Percentiles rank a stretch among this genome's conserved stretches.
phyloP scores from a whole-genome alignment of 1,140 invertebrate species.

The Drosophila sproati region DNA sequence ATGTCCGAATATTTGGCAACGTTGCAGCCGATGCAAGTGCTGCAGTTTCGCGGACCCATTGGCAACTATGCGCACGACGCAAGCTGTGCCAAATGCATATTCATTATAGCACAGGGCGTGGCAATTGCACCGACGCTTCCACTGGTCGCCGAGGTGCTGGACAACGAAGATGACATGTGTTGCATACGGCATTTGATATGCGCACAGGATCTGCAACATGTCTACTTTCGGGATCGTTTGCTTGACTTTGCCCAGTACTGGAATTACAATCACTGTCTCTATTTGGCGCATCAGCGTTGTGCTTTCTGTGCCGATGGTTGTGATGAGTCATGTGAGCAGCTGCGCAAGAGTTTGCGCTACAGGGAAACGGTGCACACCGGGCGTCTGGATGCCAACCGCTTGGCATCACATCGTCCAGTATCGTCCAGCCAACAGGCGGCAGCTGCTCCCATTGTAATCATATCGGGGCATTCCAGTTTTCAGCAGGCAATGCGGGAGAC shows the following conservation, averaged over 20 bases:
- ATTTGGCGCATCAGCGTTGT: slow-evolving; percentile 58
- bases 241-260: slow-evolving; percentile 68
- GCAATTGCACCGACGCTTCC: slow-evolving; percentile 75
- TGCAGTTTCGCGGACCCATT: slow-evolving; percentile 77
- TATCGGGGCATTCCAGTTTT: slow-evolving; percentile 57
- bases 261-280: slow-evolving; percentile 71
- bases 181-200: slow-evolving; percentile 68
- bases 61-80: slow-evolving; percentile 58
- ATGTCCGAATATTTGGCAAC: slow-evolving; percentile 63
- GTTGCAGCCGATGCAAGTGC: slow-evolving; percentile 42
- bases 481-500: slow-evolving; percentile 35
- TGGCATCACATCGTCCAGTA: not conserved
- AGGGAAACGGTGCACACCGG: slow-evolving; percentile 44
- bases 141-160: slow-evolving; percentile 62
- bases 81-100: slow-evolving; percentile 36
- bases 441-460: slow-evolving; percentile 34
- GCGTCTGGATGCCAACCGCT: slow-evolving; percentile 39
- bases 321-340: slow-evolving; percentile 14
- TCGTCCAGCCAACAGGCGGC: not conserved
- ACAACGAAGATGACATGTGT: slow-evolving; percentile 78
- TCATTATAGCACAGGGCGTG: slow-evolving; percentile 73
- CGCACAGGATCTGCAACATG: slow-evolving; percentile 59
- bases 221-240: slow-evolving; percentile 68
- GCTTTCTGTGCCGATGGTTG: slow-evolving; percentile 9
- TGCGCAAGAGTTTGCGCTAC: slow-evolving; percentile 51